Evolutionary conservation across 2,113 vertebrate species (phyloP).

Genomic region (Pelusios castaneus): DNA sequence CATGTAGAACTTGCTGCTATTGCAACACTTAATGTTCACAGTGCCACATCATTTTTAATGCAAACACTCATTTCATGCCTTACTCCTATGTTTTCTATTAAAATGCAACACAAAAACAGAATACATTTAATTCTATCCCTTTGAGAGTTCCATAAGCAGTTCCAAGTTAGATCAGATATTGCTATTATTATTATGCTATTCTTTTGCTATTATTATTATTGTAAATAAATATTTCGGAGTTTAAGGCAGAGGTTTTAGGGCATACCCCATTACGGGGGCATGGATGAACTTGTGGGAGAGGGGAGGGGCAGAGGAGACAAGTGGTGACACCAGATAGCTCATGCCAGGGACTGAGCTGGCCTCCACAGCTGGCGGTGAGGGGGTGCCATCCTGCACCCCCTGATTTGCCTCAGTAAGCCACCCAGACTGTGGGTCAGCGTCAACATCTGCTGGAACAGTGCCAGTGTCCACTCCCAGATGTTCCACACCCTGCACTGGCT

Average conservation of each 20-base stretch:
- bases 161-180: slow-evolving; percentile 69
- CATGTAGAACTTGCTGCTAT: slow-evolving; percentile 73
- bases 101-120: slow-evolving; percentile 76
- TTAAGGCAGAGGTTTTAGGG: not conserved
- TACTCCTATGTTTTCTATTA: slow-evolving; percentile 72
- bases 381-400: not conserved
- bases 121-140: slow-evolving; percentile 66
- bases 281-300: not conserved
- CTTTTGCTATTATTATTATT: slow-evolving; percentile 69
- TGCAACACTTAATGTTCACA: slow-evolving; percentile 73
- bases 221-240: slow-evolving; percentile 76
- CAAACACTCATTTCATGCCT: slow-evolving; percentile 78
- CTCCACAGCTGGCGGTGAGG: not conserved
- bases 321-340: not conserved
- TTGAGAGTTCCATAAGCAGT: slow-evolving; percentile 71
- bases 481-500: not conserved
- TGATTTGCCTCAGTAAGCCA: not conserved
- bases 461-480: not conserved
- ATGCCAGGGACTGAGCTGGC: not conserved
- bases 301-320: not conserved
- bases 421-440: not conserved
- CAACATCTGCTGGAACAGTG: not conserved
- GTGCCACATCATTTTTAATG: slow-evolving; percentile 77
- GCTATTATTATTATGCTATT: slow-evolving; percentile 68
- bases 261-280: too few relatives aligned